Evolutionary conservation across 2,113 vertebrate species (phyloP), one percentile per base, ranked within the genome.

Genomic region (Catharus bicknelli): DNA sequence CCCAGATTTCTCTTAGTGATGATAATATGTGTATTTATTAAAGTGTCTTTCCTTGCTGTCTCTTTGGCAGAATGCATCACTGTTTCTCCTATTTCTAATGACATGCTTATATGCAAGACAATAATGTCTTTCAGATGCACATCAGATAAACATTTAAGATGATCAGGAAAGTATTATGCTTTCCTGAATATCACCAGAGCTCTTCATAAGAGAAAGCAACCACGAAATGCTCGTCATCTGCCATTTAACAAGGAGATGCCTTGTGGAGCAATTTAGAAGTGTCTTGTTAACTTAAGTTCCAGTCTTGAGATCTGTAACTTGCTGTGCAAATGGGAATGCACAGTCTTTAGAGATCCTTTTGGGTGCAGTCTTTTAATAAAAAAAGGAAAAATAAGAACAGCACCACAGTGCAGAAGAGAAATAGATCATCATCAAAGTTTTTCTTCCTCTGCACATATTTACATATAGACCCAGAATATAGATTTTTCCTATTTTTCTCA

Each of bases 101-200:
- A 83, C 63, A 45, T 8, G 40, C 67, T 85, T 82, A 74, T 87
- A 79, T 87, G 80, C 78, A 79, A 91, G 82, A 94, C 70, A 91
- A 83, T 77, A 67, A 87, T 25, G 82, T 29, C 87, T 96, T 96
- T 96, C 93, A 91, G 82, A 91, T 70, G 87, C 63, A 90, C 51
- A 85, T 63, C 70, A 92, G 87, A 91, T 85, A 77, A 94, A 91
- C 75, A 63, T 48, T 85, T 40, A 83, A 76, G 82, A 74, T 78
- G 87, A 92, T 87, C 77, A 83, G 77, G 74, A 79, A 93, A 73
- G 83, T 34, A 83, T 43, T 55, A 61, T 55, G 40, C 36, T 69
- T 94, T 91, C 69, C 62, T 40, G 84, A 94, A 26, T 94, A 87
- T 48, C 22, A 10, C 38, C 51, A 94, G 69, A 78, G 75, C 42